Evolutionary conservation across 2,113 vertebrate species (phyloP).

Genomic region (Pseudonaja textilis): DNA sequence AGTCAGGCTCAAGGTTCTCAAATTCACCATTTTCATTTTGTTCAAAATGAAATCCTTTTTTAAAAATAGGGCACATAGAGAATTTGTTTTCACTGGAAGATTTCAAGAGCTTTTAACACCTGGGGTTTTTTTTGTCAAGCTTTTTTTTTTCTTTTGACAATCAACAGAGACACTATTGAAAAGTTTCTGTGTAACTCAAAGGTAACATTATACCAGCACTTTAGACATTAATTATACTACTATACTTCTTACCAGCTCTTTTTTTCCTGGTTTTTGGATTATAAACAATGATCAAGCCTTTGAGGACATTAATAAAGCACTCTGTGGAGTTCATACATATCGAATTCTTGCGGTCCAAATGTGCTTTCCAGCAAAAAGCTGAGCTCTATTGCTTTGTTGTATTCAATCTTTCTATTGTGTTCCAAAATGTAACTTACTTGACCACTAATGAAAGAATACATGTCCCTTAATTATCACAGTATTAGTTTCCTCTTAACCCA

Average conservation of each 20-base stretch:
- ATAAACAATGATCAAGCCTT: constrained; percentile 33
- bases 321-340: constrained; percentile 40
- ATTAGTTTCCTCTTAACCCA: constrained; percentile 48
- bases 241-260: constrained; percentile 33
- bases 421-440: constrained; percentile 27
- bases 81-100: constrained; percentile 46
- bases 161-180: constrained; percentile 29
- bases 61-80: constrained; percentile 38
- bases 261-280: constrained; percentile 49
- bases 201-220: constrained; percentile 33
- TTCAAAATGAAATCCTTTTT: constrained; percentile 51
- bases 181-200: constrained; percentile 46
- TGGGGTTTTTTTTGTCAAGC: constrained; percentile 23
- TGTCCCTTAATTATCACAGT: constrained; percentile 31
- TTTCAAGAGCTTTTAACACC: constrained; percentile 61
- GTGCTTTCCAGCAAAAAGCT: constrained; percentile 48
- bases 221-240: constrained; percentile 33
- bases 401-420: constrained; percentile 27
- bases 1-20: constrained; percentile 57
- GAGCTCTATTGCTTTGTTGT: constrained; percentile 43
- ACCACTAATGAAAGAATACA: neutral
- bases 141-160: constrained; percentile 37
- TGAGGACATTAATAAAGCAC: constrained; percentile 60
- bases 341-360: constrained; percentile 57
- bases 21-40: constrained; percentile 55